phyloP scores from a whole-genome alignment of 2,113 vertebrate species.

The Probosciger aterrimus region DNA sequence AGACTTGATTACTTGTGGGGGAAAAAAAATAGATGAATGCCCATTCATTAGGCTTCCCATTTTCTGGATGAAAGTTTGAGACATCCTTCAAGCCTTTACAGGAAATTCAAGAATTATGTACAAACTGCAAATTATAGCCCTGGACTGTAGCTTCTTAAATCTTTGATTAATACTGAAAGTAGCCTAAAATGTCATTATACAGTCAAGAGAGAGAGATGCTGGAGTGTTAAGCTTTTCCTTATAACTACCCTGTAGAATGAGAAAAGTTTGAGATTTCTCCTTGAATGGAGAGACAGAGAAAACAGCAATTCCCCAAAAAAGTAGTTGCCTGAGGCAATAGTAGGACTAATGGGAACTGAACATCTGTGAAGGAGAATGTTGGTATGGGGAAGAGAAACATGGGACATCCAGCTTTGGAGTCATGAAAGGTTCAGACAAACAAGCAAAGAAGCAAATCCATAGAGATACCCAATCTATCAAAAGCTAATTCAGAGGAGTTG shows the following conservation, averaged over 20 bases:
- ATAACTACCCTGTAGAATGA: background rate
- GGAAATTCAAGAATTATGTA: background rate
- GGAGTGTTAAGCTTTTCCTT: background rate
- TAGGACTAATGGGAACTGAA: background rate
- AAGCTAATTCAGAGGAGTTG: background rate
- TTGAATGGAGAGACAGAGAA: background rate
- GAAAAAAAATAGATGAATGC: background rate
- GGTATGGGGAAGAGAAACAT: background rate
- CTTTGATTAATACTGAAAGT: background rate
- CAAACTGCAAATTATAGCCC: background rate
- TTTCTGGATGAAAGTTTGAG: background rate
- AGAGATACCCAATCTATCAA: background rate
- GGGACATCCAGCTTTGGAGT: background rate
- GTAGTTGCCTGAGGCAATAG: background rate
- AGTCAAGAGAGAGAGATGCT: background rate
- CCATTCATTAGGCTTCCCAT: background rate
- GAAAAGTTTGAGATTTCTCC: background rate
- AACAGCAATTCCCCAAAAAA: background rate
- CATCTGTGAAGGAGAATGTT: background rate
- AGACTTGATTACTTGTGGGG: background rate
- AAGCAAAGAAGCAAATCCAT: background rate
- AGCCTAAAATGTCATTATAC: background rate
- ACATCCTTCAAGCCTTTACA: background rate
- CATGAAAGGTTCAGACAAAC: background rate
- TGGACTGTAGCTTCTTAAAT: background rate